Conservation (phyloP, 2,888 invertebrate species). For the Saturnia japonica region DNA sequence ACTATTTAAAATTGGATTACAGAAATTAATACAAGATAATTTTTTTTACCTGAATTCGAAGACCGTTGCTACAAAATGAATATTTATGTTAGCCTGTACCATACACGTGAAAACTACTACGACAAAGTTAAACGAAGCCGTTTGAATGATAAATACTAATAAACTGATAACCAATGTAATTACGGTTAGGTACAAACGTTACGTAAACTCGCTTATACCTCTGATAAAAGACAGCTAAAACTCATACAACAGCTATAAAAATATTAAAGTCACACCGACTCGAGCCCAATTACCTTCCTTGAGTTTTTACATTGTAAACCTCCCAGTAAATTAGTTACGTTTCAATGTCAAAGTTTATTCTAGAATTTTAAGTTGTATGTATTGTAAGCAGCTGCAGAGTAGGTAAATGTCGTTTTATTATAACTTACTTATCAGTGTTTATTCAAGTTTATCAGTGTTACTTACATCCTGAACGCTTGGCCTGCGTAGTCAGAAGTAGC, state of each 20-base stretch:
- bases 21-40: too few species aligned
- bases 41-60: not conserved
- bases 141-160: not conserved
- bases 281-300: constrained; percentile 46
- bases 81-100: not conserved
- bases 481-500: not conserved
- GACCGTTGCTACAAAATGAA: not conserved
- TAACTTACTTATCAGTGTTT: not conserved
- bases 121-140: not conserved
- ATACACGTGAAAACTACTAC: not conserved
- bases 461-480: not conserved
- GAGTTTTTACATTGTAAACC: constrained; percentile 43
- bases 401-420: constrained; percentile 10
- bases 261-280: constrained; percentile 23
- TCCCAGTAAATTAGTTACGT: constrained; percentile 38
- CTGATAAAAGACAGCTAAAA: constrained; percentile 5
- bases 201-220: not conserved
- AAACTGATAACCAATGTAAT: not conserved
- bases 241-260: constrained; percentile 15
- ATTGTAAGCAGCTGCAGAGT: not conserved
- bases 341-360: constrained; percentile 56
- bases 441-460: constrained; percentile 3
- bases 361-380: constrained; percentile 23
- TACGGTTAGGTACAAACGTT: not conserved
- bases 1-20: too few species aligned